These are phyloP conservation scores for Thalassarche chlororhynchos DNA, from an alignment of 2,113 vertebrate species.

Conservation along the genomic window DNA sequence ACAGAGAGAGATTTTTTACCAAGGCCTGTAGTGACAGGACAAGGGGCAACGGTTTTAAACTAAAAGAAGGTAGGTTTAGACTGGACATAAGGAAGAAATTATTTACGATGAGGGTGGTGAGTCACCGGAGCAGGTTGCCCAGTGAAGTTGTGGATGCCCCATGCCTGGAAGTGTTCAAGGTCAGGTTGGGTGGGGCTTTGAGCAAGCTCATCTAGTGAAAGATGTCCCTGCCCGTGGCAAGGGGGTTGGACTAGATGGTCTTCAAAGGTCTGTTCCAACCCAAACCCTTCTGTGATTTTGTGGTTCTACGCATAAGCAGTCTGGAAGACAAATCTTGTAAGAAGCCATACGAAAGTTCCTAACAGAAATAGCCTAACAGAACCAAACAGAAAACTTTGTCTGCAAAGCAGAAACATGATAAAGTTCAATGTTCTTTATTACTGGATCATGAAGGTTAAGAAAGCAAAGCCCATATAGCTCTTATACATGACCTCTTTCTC, in stretches of 20 bases:
- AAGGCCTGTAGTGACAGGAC: neutral
- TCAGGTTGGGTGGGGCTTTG: neutral
- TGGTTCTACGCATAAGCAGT: neutral
- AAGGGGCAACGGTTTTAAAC: neutral
- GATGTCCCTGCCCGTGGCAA: neutral
- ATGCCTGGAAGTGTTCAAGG: neutral
- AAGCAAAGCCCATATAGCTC: neutral
- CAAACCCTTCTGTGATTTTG: neutral
- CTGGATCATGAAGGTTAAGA: neutral
- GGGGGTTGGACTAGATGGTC: neutral
- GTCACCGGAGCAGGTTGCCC: neutral
- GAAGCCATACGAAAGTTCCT: neutral
- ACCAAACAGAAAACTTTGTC: neutral
- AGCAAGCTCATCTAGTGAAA: neutral
- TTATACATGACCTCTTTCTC: neutral
- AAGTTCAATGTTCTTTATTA: neutral
- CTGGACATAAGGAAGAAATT: neutral
- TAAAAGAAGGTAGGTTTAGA: neutral
- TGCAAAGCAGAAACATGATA: too few relatives aligned
- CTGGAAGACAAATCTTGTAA: neutral
- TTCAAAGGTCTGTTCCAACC: neutral
- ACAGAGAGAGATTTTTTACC: too few relatives aligned
- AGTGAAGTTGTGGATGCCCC: neutral
- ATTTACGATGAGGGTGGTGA: too few relatives aligned
- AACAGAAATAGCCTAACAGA: neutral